Conservation (phyloP, 2,113 vertebrate genomes). For the Mormyrus lacerda region DNA sequence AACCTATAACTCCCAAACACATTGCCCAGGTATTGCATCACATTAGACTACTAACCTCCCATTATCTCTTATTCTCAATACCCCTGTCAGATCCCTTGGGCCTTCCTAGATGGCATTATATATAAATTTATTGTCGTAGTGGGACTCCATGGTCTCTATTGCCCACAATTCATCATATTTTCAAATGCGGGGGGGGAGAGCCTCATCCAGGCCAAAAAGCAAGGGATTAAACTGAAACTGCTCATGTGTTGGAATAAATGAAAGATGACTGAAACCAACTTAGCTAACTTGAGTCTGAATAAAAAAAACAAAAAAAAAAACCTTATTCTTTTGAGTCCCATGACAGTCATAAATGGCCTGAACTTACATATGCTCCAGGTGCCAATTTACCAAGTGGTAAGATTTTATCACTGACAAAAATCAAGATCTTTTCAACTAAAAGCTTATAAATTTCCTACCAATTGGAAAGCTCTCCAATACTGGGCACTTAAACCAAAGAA, state of each 20-base stretch:
- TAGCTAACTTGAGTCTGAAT: background rate
- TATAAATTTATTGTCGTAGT: background rate
- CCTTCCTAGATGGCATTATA: background rate
- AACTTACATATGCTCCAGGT: background rate
- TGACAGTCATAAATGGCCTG: background rate
- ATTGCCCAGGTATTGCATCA: background rate
- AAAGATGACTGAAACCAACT: background rate
- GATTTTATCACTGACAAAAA: background rate
- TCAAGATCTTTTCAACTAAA: background rate
- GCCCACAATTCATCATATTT: background rate
- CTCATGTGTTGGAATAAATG: background rate
- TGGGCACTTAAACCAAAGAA: background rate
- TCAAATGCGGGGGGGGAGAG: background rate
- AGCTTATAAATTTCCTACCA: background rate
- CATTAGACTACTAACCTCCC: background rate
- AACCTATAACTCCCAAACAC: background rate
- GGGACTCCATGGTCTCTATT: background rate
- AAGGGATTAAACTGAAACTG: slow-evolving; percentile 1
- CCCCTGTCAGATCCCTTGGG: background rate
- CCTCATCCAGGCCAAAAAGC: background rate
- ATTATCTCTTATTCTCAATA: background rate
- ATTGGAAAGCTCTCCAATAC: background rate
- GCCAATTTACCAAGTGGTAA: background rate
- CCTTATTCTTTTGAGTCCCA: background rate
- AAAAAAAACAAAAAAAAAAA: background rate